These are phyloP conservation scores for Nesogale talazaci DNA, from an alignment of 2,113 vertebrate species.

Conservation along the genomic window DNA sequence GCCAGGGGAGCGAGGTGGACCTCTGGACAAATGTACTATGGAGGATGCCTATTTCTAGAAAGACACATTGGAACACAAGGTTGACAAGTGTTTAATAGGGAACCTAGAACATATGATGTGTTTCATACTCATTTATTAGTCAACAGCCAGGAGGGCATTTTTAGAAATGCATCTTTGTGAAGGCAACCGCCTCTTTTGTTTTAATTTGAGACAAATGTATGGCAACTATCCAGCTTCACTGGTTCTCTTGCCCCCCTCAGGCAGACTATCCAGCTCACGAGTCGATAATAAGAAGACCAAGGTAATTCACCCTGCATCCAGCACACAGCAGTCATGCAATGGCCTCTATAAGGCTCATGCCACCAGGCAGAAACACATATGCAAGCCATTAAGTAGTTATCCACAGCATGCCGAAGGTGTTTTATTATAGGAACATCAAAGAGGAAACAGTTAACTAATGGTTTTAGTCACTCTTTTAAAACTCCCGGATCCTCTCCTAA, in stretches of 20 bases:
- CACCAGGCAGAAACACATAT: slow-evolving; percentile 57
- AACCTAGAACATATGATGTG: slow-evolving; percentile 25
- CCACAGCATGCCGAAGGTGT: slow-evolving; percentile 68
- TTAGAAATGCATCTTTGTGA: slow-evolving; percentile 52
- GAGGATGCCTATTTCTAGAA: slow-evolving; percentile 26
- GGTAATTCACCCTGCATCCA: slow-evolving; percentile 35
- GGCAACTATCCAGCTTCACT: slow-evolving; percentile 14
- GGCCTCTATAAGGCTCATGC: slow-evolving; percentile 64
- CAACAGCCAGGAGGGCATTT: slow-evolving; percentile 4
- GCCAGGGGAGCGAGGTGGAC: not conserved
- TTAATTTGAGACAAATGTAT: slow-evolving; percentile 24
- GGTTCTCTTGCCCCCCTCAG: slow-evolving; percentile 43
- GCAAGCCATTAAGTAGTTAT: slow-evolving; percentile 65
- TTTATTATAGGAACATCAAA: slow-evolving; percentile 67
- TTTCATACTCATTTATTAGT: slow-evolving; percentile 61
- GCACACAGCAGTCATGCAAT: slow-evolving; percentile 73
- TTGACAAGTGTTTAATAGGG: slow-evolving; percentile 41
- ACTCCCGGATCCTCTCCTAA: slow-evolving; percentile 49
- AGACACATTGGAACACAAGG: slow-evolving; percentile 42
- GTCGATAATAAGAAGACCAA: slow-evolving; percentile 35
- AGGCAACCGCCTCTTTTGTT: slow-evolving; percentile 28
- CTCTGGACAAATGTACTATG: slow-evolving; percentile 21
- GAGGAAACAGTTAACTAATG: slow-evolving; percentile 56
- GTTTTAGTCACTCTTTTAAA: slow-evolving; percentile 59
- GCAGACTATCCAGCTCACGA: slow-evolving; percentile 28